Base-by-base conservation (phyloP, 2,797 vertebrate species). In the Sebastes kiyomatsui region DNA sequence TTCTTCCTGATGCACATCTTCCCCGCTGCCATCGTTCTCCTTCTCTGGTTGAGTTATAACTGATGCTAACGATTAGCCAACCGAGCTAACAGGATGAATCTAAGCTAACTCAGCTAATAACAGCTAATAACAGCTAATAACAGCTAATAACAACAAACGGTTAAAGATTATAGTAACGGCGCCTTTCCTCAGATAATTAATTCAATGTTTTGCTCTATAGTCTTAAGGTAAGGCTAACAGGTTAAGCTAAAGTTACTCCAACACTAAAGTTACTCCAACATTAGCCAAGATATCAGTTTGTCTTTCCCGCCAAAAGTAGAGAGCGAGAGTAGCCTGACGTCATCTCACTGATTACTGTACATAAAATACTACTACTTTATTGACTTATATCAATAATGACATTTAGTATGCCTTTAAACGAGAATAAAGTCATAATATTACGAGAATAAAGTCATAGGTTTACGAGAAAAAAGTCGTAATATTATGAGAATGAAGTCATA, bases 21-120 rank as follows among this genome's bases (percentile, higher is more conserved):
- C 14, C 38, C 75, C 3, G 92, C 76, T 1, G 93, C 83, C 95
- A 96, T 96, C 12, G 14, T 58, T 68, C n/a, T 76, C 49, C 6
- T 8, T 1, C 14, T 4, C 8, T 18, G 1, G 58, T 33, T 0
- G 2, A 33, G 2, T 4, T 56, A n/a, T 12, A 3, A 10, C 13
- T 13, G 55, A 72, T 32, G 74, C 72, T 77, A 84, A 70, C 3
- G 12, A 20, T 33, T 64, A 22, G 35, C 67, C 18, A 38, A 74
- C 11, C 6, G 6, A 79, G n/a, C 70, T 66, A 70, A 22, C 16
- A 7, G 13, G 3, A 4, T 2, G 5, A 60, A 4, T 18, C 6
- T 6, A 49, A 8, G 23, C 30, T 0, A 69, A 66, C n/a, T 14
- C 16, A 3, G 12, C 0, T 14, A 42, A 42, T 42, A 33, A 33